These are phyloP conservation scores for Buphagus erythrorhynchus DNA, from an alignment of 2,797 vertebrate species.

Conservation along the genomic window DNA sequence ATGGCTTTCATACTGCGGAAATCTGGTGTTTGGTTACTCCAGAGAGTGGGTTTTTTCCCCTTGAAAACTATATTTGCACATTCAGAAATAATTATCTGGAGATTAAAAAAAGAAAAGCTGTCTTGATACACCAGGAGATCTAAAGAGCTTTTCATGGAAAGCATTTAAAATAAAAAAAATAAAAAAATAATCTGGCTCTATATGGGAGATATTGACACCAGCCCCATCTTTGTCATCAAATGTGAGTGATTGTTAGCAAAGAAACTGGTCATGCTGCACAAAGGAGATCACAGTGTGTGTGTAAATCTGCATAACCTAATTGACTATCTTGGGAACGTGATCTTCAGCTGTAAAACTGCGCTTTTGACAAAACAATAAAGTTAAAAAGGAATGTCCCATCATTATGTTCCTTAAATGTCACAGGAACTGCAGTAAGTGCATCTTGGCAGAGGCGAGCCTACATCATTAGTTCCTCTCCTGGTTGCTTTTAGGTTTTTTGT, in stretches of 20 bases:
- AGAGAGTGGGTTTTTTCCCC: background rate
- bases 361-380: slow-evolving; percentile 63
- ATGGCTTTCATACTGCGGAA: slow-evolving; percentile 64
- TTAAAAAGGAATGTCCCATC: slow-evolving; percentile 69
- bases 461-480: slow-evolving; percentile 67
- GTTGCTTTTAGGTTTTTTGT: slow-evolving; percentile 61
- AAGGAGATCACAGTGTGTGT: slow-evolving; percentile 22
- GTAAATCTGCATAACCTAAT: slow-evolving; percentile 63
- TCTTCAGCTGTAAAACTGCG: slow-evolving; percentile 64
- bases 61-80: slow-evolving; percentile 47
- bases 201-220: slow-evolving; percentile 24
- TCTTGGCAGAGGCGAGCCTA: slow-evolving; percentile 45
- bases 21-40: slow-evolving; percentile 57
- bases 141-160: slow-evolving; percentile 43
- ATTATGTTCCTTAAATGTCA: slow-evolving; percentile 68
- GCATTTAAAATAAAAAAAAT: background rate
- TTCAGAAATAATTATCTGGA: slow-evolving; percentile 59
- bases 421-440: slow-evolving; percentile 66
- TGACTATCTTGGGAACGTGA: slow-evolving; percentile 54
- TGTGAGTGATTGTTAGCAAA: slow-evolving; percentile 10
- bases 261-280: slow-evolving; percentile 26
- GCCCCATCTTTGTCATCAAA: slow-evolving; percentile 14
- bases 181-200: background rate
- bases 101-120: slow-evolving; percentile 2
- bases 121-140: slow-evolving; percentile 8